Conservation (phyloP, 2,113 vertebrate genomes). For the Sarotherodon lohbergeri region DNA sequence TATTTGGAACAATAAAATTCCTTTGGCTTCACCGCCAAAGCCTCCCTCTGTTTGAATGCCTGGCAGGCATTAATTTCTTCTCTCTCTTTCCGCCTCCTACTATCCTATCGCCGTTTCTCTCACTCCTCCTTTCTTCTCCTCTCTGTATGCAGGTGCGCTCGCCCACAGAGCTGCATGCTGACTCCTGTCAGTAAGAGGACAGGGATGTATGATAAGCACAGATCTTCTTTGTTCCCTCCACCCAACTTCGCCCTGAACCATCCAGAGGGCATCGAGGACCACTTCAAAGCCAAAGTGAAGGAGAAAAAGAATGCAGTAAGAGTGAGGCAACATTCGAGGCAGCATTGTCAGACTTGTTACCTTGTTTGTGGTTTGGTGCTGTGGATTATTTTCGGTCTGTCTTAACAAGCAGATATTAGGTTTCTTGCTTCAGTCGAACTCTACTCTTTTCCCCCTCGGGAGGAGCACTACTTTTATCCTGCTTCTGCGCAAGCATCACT, state of each 20-base stretch:
- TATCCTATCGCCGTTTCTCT: constrained; percentile 14
- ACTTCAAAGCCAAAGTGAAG: constrained; percentile 27
- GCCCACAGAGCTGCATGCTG: constrained; percentile 47
- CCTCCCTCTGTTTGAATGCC: constrained; percentile 44
- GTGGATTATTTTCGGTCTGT: neutral
- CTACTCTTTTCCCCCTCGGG: neutral
- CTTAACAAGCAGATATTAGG: neutral
- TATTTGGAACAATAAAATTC: constrained; percentile 52
- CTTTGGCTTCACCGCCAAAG: constrained; percentile 31
- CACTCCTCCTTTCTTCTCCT: constrained; percentile 21
- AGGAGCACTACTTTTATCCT: neutral
- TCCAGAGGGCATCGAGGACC: constrained; percentile 17
- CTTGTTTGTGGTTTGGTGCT: neutral
- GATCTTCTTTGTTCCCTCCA: constrained; percentile 12
- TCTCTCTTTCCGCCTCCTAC: constrained; percentile 31
- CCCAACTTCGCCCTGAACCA: neutral
- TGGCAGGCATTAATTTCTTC: constrained; percentile 52
- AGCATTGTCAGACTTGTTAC: neutral
- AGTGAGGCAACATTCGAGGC: neutral
- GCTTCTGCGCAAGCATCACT: neutral
- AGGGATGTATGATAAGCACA: constrained; percentile 43
- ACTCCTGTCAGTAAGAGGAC: constrained; percentile 57
- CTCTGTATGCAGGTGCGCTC: constrained; percentile 58
- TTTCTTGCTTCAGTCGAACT: neutral
- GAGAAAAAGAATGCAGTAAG: neutral